A percentile compares a stretch with the other conserved stretches of the same genome.
These are phyloP conservation scores for Gambusia yucatana DNA, from an alignment of 2,797 vertebrate genomes.

Conservation along the genomic window DNA sequence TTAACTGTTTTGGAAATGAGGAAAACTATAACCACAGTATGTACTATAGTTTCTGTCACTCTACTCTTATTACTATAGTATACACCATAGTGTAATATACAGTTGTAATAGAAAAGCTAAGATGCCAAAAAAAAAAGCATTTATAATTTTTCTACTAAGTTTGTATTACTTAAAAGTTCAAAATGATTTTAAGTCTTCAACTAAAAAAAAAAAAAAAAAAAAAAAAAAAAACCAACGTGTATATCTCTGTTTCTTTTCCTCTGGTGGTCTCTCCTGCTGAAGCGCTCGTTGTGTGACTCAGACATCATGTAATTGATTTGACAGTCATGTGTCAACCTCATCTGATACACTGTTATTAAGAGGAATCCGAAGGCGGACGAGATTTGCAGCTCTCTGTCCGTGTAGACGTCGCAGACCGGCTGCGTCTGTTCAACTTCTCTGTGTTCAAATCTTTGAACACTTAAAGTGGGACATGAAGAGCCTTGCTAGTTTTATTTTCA, in stretches of 20 bases:
- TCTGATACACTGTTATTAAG: constrained; percentile 19
- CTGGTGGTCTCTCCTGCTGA: constrained; percentile 8
- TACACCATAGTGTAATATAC: constrained; percentile 68
- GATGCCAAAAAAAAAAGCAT: constrained; percentile 62
- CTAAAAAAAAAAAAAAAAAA: neutral
- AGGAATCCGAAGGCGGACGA: constrained; percentile 8
- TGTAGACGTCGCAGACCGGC: neutral
- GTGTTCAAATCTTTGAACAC: constrained; percentile 9
- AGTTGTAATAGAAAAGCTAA: constrained; percentile 59
- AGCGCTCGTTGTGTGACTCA: constrained; percentile 6
- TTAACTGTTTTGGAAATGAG: constrained; percentile 56
- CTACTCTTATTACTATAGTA: constrained; percentile 65
- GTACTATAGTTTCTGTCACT: constrained; percentile 63
- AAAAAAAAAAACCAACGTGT: neutral
- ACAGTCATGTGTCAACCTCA: constrained; percentile 28
- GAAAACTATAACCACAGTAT: constrained; percentile 63
- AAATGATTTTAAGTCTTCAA: constrained; percentile 14
- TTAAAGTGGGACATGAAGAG: neutral
- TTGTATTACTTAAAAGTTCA: constrained; percentile 44
- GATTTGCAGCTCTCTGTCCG: neutral
- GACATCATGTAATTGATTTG: constrained; percentile 13
- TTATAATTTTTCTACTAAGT: constrained; percentile 36
- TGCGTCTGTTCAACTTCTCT: neutral
- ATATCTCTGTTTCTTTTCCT: neutral
- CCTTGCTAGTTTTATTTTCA: neutral